Conservation (phyloP, 2,797 vertebrate species). For the Tadarida brasiliensis region DNA sequence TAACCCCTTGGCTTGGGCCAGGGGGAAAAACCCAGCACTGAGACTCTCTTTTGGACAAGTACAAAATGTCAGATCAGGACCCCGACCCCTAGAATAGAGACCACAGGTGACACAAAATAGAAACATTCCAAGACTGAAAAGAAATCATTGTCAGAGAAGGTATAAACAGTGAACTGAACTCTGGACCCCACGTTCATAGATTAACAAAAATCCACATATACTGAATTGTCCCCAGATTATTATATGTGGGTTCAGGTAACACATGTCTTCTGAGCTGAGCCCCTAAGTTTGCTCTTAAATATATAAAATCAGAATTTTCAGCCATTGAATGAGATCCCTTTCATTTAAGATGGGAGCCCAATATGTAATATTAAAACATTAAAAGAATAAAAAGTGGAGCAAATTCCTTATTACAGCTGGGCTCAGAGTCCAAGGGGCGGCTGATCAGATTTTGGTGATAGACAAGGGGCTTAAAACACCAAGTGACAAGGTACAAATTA, state of each 20-base stretch:
- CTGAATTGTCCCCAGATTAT: constrained; percentile 70
- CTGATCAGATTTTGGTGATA: constrained; percentile 83
- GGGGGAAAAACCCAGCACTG: constrained; percentile 59
- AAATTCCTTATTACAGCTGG: constrained; percentile 84
- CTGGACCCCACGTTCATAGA: constrained; percentile 54
- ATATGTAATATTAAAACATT: constrained; percentile 78
- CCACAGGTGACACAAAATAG: constrained; percentile 74
- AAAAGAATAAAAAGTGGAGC: constrained; percentile 84
- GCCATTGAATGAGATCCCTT: constrained; percentile 55
- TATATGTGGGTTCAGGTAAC: constrained; percentile 76
- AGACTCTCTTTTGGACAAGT: constrained; percentile 74
- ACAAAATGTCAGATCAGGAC: constrained; percentile 76
- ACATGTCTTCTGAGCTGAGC: constrained; percentile 48
- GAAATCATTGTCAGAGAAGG: constrained; percentile 65
- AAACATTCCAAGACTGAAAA: constrained; percentile 77
- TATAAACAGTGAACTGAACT: constrained; percentile 70
- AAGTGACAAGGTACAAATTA: constrained; percentile 83
- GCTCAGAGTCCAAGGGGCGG: constrained; percentile 75
- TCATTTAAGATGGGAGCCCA: constrained; percentile 17
- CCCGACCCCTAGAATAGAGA: constrained; percentile 61
- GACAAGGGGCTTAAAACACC: constrained; percentile 86
- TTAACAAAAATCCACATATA: constrained; percentile 52
- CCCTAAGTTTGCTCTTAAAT: constrained; percentile 71
- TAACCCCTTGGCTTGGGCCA: not conserved
- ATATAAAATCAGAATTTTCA: constrained; percentile 69